Conservation (phyloP, 2,113 vertebrate genomes). For the Falco punctatus region DNA sequence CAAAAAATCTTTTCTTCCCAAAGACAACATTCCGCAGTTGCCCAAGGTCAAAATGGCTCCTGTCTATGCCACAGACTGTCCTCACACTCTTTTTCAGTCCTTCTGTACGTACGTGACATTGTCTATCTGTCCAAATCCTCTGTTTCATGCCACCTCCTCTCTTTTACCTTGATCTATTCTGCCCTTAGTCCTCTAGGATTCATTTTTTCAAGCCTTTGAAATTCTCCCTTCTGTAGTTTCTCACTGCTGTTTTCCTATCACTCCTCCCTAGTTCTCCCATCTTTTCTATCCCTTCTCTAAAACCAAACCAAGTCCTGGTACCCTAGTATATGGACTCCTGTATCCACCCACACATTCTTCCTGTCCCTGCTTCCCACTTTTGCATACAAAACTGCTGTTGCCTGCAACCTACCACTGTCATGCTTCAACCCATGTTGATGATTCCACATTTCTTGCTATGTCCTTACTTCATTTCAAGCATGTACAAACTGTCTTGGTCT, state of each 20-base stretch:
- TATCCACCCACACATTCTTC: neutral
- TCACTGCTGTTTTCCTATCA: neutral
- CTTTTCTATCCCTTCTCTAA: neutral
- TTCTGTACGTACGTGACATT: neutral
- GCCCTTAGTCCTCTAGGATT: neutral
- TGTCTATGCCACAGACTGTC: neutral
- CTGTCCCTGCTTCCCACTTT: neutral
- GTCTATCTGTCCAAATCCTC: neutral
- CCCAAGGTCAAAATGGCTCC: neutral
- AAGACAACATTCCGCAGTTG: rapidly evolving
- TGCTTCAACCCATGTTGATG: neutral
- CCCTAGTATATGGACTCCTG: neutral
- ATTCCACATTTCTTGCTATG: neutral
- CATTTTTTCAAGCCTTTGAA: neutral
- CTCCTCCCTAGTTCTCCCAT: neutral
- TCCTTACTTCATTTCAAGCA: neutral
- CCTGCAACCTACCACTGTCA: neutral
- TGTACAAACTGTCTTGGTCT: neutral
- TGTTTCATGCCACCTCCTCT: neutral
- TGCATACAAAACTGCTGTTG: neutral
- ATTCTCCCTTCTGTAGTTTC: neutral
- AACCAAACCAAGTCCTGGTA: neutral
- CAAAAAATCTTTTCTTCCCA: neutral
- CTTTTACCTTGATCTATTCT: neutral
- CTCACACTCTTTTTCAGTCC: neutral